Conservation (phyloP, 2,888 invertebrate species). For the Pilophorus perplexus region DNA sequence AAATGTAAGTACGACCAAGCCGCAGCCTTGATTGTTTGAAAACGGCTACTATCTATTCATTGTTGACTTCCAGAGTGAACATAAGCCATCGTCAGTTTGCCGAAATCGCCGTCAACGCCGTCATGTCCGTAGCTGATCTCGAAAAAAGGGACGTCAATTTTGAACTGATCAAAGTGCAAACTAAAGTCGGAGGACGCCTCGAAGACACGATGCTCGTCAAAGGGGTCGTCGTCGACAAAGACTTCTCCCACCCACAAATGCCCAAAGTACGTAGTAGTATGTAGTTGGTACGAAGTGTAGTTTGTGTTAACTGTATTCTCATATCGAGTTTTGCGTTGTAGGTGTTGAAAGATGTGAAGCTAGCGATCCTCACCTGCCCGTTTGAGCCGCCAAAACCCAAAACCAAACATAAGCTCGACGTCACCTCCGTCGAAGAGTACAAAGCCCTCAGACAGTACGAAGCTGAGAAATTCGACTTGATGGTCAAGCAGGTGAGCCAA, state of each 20-base stretch:
- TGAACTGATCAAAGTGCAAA: slow-evolving; percentile 97
- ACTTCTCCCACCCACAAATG: slow-evolving; percentile 99
- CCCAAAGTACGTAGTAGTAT: slow-evolving; percentile 66
- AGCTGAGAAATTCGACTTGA: slow-evolving; percentile 89
- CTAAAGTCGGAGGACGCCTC: slow-evolving; percentile 93
- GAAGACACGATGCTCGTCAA: slow-evolving; percentile 95
- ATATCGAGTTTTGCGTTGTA: slow-evolving; percentile 49
- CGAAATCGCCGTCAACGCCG: slow-evolving; percentile 96
- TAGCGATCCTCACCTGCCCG: slow-evolving; percentile 97
- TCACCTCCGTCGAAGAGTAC: slow-evolving; percentile 94
- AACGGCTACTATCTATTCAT: not conserved
- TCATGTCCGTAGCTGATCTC: slow-evolving; percentile 92
- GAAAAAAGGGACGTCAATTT: slow-evolving; percentile 95
- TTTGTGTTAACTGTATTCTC: not conserved
- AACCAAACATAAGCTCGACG: slow-evolving; percentile 99
- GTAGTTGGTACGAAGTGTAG: not conserved
- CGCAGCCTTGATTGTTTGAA: not conserved
- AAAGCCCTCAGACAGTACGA: slow-evolving; percentile 89
- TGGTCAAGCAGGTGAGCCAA: slow-evolving; percentile 68
- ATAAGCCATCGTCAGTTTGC: slow-evolving; percentile 97
- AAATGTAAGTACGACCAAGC: slow-evolving; percentile 67
- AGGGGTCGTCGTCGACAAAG: slow-evolving; percentile 97
- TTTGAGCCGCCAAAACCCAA: slow-evolving; percentile 99
- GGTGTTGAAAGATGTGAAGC: slow-evolving; percentile 76
- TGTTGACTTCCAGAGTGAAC: slow-evolving; percentile 73